These are phyloP conservation scores for Molorchus minor DNA, from an alignment of 2,888 invertebrate species.

Conservation along the genomic window DNA sequence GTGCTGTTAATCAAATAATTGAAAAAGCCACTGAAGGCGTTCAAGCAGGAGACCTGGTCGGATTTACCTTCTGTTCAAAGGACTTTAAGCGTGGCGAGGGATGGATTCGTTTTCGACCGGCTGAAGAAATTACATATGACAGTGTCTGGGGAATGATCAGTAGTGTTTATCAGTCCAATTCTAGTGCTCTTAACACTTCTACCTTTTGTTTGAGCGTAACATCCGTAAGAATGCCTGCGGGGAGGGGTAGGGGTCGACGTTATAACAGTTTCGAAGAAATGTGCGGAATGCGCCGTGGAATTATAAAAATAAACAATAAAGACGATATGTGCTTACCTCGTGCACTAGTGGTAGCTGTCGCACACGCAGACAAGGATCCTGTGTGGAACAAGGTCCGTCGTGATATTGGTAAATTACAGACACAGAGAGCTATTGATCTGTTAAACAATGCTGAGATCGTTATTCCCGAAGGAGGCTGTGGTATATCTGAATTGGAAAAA, in stretches of 20 bases:
- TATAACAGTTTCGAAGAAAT: conserved; percentile 31
- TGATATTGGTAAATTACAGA: conserved; percentile 21
- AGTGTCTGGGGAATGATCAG: conserved; percentile 11
- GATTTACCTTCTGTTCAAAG: conserved; percentile 17
- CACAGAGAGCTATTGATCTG: background rate
- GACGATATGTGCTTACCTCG: conserved; percentile 36
- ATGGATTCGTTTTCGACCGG: conserved; percentile 8
- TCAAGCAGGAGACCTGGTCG: conserved; percentile 1
- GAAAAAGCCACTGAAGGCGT: background rate
- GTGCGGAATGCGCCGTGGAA: conserved; percentile 22
- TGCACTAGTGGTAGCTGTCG: conserved; percentile 32
- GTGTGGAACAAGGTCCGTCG: conserved; percentile 1
- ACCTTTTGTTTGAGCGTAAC: conserved; percentile 34
- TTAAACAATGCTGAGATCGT: conserved; percentile 5
- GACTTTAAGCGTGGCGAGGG: conserved; percentile 8
- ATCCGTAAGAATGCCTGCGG: conserved; percentile 13
- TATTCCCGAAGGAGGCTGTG: conserved; percentile 24
- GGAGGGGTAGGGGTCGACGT: background rate
- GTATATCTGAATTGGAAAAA: conserved; percentile 25
- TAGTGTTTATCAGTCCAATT: conserved; percentile 19
- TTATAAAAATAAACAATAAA: conserved; percentile 36
- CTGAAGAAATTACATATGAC: background rate
- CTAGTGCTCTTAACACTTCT: conserved; percentile 29
- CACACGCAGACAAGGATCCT: conserved; percentile 24
- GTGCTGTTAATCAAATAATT: background rate